Percentiles rank a stretch among this genome's conserved stretches.
Evolutionary conservation across 2,113 vertebrate genomes (phyloP).

Genomic region (Strix aluco): DNA sequence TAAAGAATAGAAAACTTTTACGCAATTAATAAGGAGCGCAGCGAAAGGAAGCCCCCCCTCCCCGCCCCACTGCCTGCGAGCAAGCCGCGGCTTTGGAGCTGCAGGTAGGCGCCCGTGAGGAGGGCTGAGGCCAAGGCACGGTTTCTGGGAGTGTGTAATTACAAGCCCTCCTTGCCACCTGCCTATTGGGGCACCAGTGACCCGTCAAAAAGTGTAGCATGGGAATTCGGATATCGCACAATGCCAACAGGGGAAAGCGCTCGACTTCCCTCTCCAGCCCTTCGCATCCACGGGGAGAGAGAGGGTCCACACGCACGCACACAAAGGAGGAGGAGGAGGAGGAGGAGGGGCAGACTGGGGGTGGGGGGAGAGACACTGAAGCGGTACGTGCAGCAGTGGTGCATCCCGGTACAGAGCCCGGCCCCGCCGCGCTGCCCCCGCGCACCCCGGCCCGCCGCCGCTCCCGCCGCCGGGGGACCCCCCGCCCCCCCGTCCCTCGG

Average conservation of each 20-base stretch:
- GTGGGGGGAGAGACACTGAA: background rate
- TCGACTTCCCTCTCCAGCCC: conserved; percentile 61
- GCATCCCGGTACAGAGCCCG: background rate
- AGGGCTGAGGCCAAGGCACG: conserved; percentile 29
- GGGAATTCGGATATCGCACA: conserved; percentile 89
- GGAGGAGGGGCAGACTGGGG: conserved; percentile 4
- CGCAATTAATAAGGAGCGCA: conserved; percentile 41
- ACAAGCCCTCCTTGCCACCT: conserved; percentile 92
- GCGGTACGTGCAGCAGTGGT: background rate
- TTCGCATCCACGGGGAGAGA: conserved; percentile 31
- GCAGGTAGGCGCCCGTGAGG: conserved; percentile 37
- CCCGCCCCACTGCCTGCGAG: background rate
- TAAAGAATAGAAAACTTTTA: conserved; percentile 43
- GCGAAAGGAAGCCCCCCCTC: background rate
- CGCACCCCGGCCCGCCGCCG: background rate
- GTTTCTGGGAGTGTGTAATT: conserved; percentile 84
- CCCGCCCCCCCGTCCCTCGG: background rate
- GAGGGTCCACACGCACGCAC: conserved; percentile 43
- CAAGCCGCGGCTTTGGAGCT: background rate
- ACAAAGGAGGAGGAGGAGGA: conserved; percentile 31
- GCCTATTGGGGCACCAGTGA: conserved; percentile 97
- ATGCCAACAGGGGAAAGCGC: conserved; percentile 81
- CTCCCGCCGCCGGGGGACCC: background rate
- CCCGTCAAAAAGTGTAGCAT: conserved; percentile 98
- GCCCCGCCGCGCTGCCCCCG: background rate